Base-by-base conservation (phyloP, 2,888 invertebrate species). In the Cistogaster globosa region DNA sequence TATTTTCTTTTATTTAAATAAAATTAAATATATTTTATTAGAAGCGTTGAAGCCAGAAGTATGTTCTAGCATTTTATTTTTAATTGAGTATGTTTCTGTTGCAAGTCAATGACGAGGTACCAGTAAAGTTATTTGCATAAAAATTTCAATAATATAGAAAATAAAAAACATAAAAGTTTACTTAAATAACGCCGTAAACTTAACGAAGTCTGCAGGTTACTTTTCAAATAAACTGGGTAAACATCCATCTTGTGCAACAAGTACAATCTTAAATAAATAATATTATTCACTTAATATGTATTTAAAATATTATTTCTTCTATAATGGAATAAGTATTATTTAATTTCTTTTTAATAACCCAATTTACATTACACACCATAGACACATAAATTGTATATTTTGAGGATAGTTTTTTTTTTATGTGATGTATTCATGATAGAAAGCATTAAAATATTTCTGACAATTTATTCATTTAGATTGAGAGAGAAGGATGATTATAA, bases 231-330 rank as follows among this genome's bases (percentile, higher is more conserved):
- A 38, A 60, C 42, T 32, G 32, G 55, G 45, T 9, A 51, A 36
- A 51, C 20, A 60, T 51, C 36, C 48, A 65, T 60, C 68, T 45
- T 83, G 32, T 68, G 53, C 32, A 69, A 63, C 65, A 83, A 75
- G 55, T 75, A 71, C 63, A 20, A 74, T 69, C 63, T 26, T 26
- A 26, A 26, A 1, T 68, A 26, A 36, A 57, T 32, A 57, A 68
- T 80, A 60, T 67, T 12, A 42, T 12, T 12, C 2, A 42, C 42
- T 12, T 12, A 12, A 42, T 42, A 42, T 42, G 12, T 6, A 12
- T 42, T 12, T 42, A 32, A 32, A 5, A 32, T 7, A 32, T 7
- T 42, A 7, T 42, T 12, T 42, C 12, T 42, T 42, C 11, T n/a
- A n/a, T n/a, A 38, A 38, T 38, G 38, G 8, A 11, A 38, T 1